A percentile compares a stretch with the other conserved stretches of the same genome.
Conservation (phyloP, 1,140 invertebrate species). For the Zaprionus africanus region DNA sequence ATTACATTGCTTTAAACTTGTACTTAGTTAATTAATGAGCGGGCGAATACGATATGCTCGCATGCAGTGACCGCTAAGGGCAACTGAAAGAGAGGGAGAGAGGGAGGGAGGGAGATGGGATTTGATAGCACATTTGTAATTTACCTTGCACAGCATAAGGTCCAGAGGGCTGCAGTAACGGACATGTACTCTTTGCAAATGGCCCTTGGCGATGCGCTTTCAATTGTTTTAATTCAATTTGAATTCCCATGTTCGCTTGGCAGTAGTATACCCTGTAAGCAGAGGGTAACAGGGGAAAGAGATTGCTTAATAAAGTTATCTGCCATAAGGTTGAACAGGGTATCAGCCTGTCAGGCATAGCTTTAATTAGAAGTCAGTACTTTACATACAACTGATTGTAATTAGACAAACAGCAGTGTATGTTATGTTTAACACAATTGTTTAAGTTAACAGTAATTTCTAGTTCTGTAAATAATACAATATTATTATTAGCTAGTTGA, state of each 20-base stretch:
- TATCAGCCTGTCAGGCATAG: background rate
- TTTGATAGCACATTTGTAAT: slow-evolving; percentile 1
- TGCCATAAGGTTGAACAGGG: background rate
- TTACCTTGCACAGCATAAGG: background rate
- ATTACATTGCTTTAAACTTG: slow-evolving; percentile 37
- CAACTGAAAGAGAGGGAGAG: background rate
- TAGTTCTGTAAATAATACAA: background rate
- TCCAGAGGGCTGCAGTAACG: background rate
- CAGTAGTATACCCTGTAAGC: background rate
- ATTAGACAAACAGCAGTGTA: background rate
- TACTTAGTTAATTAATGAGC: slow-evolving; percentile 48
- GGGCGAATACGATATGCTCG: background rate
- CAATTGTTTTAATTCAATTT: slow-evolving; percentile 54
- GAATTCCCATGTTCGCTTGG: slow-evolving; percentile 14
- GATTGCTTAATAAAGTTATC: background rate
- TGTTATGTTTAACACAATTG: background rate
- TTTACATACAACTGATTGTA: background rate
- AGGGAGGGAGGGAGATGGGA: background rate
- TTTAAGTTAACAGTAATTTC: background rate
- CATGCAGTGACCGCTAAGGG: background rate
- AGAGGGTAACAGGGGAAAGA: background rate
- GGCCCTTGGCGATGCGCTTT: slow-evolving; percentile 3
- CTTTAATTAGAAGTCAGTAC: background rate
- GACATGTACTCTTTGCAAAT: background rate
- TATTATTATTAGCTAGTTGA: background rate